phyloP scores from a whole-genome alignment of 1,140 invertebrate genomes.

The Delia radicum region DNA sequence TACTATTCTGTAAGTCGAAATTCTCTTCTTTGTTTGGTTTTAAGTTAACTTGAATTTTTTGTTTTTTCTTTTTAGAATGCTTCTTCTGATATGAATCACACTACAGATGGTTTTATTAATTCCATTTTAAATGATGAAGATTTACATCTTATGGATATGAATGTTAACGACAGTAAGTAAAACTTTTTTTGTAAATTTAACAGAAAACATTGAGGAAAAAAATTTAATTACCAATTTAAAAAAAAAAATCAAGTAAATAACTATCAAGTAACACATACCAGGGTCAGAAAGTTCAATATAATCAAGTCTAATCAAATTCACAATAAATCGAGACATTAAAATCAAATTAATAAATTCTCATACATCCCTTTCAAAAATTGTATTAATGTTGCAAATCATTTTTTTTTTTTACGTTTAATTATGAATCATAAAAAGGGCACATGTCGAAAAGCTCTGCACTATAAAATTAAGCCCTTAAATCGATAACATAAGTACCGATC shows the following conservation, averaged over 20 bases:
- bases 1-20: constrained; percentile 58
- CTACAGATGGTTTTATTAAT: constrained; percentile 79
- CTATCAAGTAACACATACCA: too few relatives aligned
- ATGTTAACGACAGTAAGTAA: constrained; percentile 78
- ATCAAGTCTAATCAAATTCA: too few relatives aligned
- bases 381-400: too few relatives aligned
- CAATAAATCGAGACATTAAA: too few relatives aligned
- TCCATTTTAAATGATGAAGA: constrained; percentile 85
- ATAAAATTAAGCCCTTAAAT: too few relatives aligned
- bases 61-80: constrained; percentile 56
- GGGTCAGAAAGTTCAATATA: too few relatives aligned
- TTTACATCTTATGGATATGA: constrained; percentile 86
- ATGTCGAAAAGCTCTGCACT: too few relatives aligned
- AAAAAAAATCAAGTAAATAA: background rate
- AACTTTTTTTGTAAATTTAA: background rate
- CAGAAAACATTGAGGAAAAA: background rate
- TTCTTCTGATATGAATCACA: constrained; percentile 69
- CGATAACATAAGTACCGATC: too few relatives aligned
- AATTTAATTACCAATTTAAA: background rate
- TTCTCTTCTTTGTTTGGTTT: background rate
- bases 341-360: too few relatives aligned
- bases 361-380: too few relatives aligned
- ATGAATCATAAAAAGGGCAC: too few relatives aligned
- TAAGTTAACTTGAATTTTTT: background rate
- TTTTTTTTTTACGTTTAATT: too few relatives aligned